Evolutionary conservation across 2,888 invertebrate species (phyloP), one percentile per base, ranked within the genome.

Genomic region (Macroteleia sp.): DNA sequence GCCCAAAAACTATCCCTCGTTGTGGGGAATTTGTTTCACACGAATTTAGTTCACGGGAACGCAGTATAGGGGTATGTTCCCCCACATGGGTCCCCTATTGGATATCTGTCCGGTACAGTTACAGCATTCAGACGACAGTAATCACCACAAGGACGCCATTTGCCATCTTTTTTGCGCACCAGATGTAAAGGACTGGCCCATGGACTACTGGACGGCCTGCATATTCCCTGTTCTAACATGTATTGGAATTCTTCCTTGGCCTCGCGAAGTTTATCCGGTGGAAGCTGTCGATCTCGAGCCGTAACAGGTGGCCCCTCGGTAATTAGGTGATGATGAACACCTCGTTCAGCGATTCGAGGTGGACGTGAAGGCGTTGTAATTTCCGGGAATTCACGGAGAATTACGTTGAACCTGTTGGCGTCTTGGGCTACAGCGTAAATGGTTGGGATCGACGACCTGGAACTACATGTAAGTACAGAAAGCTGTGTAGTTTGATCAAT

Each of bases 171-270:
- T 30, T 83, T 82, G 8, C 61, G 61, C 1, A 82, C 86, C 32
- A 88, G 46, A 59, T 87, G 88, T 8, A 92, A 77, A 1, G 90
- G 92, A 41, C 86, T 89, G 0, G 91, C 83, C 91, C 90, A 92
- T 1, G 83, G 77, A 32, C 90, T 90, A 2, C 86, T 87, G 0
- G 91, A 92, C 0, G 90, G 91, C 1, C 91, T 82, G 28, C 90
- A 90, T 9, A 92, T 90, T 0, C 91, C 92, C 17, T 83, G 74
- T 17, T 91, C 84, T 3, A 86, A 70, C 87, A 91, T 86, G 0
- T 44, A 2, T 2, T 78, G 41, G 76, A 91, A 90, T 62, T 90
- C 88, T 1, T 80, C 66, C 67, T 87, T 87, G 0, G 89, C 89
- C 3, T 82, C 83, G 1, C 50, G 30, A 12, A 89, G 86, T 17